Conservation (phyloP, 2,888 invertebrate genomes). For the Pyrrhia umbra region DNA sequence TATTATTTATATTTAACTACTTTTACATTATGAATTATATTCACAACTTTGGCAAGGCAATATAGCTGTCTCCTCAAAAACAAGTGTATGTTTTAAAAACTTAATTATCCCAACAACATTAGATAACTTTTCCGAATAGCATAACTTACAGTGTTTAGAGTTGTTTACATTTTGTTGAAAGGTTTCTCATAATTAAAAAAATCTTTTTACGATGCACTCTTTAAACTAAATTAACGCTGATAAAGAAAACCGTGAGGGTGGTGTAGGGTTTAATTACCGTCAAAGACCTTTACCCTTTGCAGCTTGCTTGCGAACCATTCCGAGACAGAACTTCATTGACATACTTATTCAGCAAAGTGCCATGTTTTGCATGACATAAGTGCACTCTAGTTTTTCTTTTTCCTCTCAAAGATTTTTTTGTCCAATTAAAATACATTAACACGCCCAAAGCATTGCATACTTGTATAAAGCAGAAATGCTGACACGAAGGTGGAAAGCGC, state of each 20-base stretch:
- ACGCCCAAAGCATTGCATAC: slow-evolving; percentile 17
- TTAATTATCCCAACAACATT: no score
- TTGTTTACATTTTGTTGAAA: no score
- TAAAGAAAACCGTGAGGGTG: slow-evolving; percentile 11
- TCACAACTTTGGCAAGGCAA: no score
- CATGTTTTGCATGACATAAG: slow-evolving; percentile 29
- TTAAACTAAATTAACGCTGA: slow-evolving; percentile 7
- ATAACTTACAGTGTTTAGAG: no score
- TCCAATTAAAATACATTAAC: slow-evolving; percentile 30
- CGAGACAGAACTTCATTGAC: slow-evolving; percentile 36
- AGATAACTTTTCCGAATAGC: no score
- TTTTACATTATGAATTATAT: neutral
- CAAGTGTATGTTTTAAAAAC: no score
- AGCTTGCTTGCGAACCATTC: slow-evolving; percentile 43
- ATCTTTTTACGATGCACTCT: neutral
- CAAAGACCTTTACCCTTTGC: slow-evolving; percentile 30
- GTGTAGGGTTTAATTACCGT: slow-evolving; percentile 27
- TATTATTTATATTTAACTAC: neutral
- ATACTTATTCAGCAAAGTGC: slow-evolving; percentile 42
- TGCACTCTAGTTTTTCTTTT: slow-evolving; percentile 45
- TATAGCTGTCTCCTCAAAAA: no score
- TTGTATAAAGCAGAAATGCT: slow-evolving; percentile 25
- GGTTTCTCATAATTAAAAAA: neutral
- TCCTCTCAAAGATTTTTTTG: slow-evolving; percentile 16
- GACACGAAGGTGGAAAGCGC: slow-evolving; percentile 29